phyloP scores from a whole-genome alignment of 1,140 invertebrate species.

The Lepidostoma basale region DNA sequence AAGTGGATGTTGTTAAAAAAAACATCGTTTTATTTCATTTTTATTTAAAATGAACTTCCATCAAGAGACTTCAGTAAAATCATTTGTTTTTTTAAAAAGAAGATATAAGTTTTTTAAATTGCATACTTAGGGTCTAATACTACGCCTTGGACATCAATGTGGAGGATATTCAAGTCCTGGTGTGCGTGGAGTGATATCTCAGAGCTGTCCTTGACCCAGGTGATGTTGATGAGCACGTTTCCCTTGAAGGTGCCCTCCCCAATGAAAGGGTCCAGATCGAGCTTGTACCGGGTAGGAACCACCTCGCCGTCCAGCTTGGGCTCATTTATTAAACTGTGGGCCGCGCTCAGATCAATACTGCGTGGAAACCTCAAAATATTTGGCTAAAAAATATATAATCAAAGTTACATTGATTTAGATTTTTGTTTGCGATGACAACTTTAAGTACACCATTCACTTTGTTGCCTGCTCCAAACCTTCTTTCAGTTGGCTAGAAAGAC shows the following conservation, averaged over 20 bases:
- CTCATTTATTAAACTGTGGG: conserved; percentile 63
- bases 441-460: no score
- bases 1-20: no score
- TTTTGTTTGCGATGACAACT: no score
- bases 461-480: no score
- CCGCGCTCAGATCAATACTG: conserved; percentile 67
- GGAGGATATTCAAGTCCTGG: conserved; percentile 62
- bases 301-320: conserved; percentile 62
- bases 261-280: conserved; percentile 66
- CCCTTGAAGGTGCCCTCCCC: conserved; percentile 66
- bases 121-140: conserved; percentile 19
- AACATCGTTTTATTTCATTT: no score
- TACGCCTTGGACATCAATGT: conserved; percentile 50
- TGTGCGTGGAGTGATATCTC: conserved; percentile 68
- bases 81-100: no score
- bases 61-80: no score
- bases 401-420: neutral
- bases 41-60: no score
- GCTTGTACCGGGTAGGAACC: conserved; percentile 65
- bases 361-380: conserved; percentile 47
- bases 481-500: no score
- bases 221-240: conserved; percentile 66
- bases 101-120: no score
- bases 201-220: conserved; percentile 62
- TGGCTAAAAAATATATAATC: neutral